Evolutionary conservation across 2,113 vertebrate genomes (phyloP), one percentile per base, ranked within the genome.

Genomic region (Hypomesus transpacificus): DNA sequence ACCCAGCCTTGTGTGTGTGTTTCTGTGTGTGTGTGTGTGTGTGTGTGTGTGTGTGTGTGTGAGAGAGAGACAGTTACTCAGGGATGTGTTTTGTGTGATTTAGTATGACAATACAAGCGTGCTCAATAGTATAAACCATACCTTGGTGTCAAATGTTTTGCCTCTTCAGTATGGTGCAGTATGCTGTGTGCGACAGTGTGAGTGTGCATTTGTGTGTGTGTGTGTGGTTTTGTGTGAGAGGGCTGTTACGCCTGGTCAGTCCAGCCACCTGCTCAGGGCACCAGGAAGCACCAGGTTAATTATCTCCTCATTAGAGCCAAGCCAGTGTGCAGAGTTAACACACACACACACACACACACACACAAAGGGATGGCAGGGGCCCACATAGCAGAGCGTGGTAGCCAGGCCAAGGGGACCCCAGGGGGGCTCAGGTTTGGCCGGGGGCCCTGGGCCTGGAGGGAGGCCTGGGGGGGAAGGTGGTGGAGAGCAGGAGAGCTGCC

Each of bases 361-460:
- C 1, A 74, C 53, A 24, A 26, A 26, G 51, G 34, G 60, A 79
- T 77, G 76, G 83, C 79, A 80, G 77, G 67, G 73, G 74, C 63
- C 75, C 75, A 77, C 77, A 81, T 67, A 82, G 79, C 67, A 60
- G 68, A 75, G 61, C 68, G 74, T 74, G 75, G 76, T 80, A 77
- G 79, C 79, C 75, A 74, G 74, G 80, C 60, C 2, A 58, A 75
- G 74, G 75, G 66, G 63, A 80, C 80, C 76, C 69, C 61, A 64
- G 82, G 74, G 81, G 71, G 68, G 75, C 54, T 79, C 59, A 77
- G 70, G 73, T 86, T 82, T 87, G 86, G 78, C 73, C 63, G 52
- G 74, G 67, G 14, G 13, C 22, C 60, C 14, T 14, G 14, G 60
- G 28, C 8, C n/a, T 56, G 73, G 69, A 69, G 69, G 60, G 39